Base-by-base conservation (phyloP, 2,888 invertebrate genomes). In the Spilarctia lutea region DNA sequence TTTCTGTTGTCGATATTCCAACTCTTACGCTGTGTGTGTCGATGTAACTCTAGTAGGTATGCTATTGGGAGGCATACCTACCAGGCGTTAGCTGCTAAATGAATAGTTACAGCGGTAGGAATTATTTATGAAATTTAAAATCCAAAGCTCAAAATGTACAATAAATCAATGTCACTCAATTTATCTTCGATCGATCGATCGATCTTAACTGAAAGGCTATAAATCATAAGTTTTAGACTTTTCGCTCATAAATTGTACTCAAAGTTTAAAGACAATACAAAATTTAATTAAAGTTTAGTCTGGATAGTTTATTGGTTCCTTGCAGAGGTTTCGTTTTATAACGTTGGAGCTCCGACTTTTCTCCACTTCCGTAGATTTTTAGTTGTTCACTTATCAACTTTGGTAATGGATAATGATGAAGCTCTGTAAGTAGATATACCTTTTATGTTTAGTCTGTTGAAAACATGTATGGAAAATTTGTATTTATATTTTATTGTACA, bases 201-300 rank as follows among this genome's bases (percentile, higher is more conserved):
- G 18, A 27, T 16, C 2, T 24, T 16, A 3, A 48, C 24, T 39
- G 27, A 24, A 42, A 60, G 20, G 42, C 18, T 24, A 65, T 71
- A 65, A 71, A 71, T 66, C 33, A 48, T 27, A 11, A 30, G 6
- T 56, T 56, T 71, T 8, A 20, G 39, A 6, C 16, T 70, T 24
- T 30, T 27, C 70, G 74, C 78, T 78, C 67, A 1, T 78, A n/a
- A 75, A 81, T 90, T 90, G 75, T 52, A 75, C 89, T 87, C 81
- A 71, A 81, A 81, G 71, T 84, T 89, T 90, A 90, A 91, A 93
- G 91, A 94, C 93, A 94, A 94, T 94, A 94, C 92, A 92, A 93
- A 94, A 93, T 94, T 93, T 94, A 94, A 94, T 94, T 94, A 94
- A 94, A 94, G 86, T 93, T 91, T 87, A 88, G 91, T 90, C 91